Percentiles rank a stretch among this genome's conserved stretches.
These are phyloP conservation scores for Camponotus fellah DNA, from an alignment of 2,888 invertebrate species.

Conservation along the genomic window DNA sequence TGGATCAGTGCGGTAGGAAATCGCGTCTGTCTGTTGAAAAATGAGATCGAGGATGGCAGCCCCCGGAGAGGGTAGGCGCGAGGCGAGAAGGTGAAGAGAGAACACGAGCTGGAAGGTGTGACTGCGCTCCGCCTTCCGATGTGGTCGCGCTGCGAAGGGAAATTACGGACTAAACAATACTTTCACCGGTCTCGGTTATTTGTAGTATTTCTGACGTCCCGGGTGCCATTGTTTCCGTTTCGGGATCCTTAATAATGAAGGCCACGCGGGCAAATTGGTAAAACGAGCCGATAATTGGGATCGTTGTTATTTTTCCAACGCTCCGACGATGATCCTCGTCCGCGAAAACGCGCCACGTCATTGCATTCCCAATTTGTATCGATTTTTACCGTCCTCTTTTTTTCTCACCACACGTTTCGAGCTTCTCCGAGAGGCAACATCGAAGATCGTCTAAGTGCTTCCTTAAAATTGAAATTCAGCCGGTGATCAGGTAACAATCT, in stretches of 20 bases:
- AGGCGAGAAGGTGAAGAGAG: slow-evolving; percentile 43
- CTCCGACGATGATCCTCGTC: slow-evolving; percentile 36
- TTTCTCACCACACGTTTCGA: background rate
- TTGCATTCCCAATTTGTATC: slow-evolving; percentile 82
- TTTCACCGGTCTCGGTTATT: slow-evolving; percentile 76
- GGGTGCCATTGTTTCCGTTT: slow-evolving; percentile 78
- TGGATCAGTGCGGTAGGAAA: slow-evolving; percentile 73
- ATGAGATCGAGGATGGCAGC: slow-evolving; percentile 44
- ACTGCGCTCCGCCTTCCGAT: slow-evolving; percentile 81
- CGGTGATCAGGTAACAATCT: background rate
- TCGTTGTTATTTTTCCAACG: slow-evolving; percentile 79
- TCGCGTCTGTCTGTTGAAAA: slow-evolving; percentile 70
- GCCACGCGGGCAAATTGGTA: slow-evolving; percentile 71
- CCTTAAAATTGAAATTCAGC: background rate
- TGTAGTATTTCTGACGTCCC: slow-evolving; percentile 81
- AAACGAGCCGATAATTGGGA: slow-evolving; percentile 80
- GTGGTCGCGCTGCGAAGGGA: slow-evolving; percentile 74
- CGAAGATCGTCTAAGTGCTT: background rate
- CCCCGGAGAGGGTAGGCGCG: slow-evolving; percentile 31
- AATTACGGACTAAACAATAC: slow-evolving; percentile 80
- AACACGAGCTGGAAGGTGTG: slow-evolving; percentile 80
- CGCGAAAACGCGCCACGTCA: slow-evolving; percentile 80
- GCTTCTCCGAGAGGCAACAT: background rate
- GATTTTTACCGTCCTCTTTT: slow-evolving; percentile 72
- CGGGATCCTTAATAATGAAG: slow-evolving; percentile 76